A percentile compares a stretch with the other conserved stretches of the same genome.
These are phyloP conservation scores for Gallinago stenura DNA, from an alignment of 2,797 vertebrate genomes.

Conservation along the genomic window DNA sequence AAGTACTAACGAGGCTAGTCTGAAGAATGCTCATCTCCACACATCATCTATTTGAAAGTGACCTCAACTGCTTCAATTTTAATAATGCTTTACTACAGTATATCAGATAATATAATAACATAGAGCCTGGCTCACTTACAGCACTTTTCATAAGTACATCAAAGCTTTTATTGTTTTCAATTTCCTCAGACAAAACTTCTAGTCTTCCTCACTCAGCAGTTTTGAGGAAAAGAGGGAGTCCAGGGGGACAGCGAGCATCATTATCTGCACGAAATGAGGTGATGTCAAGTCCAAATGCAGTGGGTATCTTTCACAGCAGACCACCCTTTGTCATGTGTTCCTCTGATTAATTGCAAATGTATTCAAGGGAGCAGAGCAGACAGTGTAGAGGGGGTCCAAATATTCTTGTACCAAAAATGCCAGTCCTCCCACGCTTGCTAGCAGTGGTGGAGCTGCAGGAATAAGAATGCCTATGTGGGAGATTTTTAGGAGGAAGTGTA, in stretches of 20 bases:
- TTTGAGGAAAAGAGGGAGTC: slow-evolving; percentile 11
- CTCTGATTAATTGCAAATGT: slow-evolving; percentile 42
- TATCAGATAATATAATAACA: neutral
- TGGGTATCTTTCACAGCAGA: neutral
- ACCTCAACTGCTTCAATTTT: slow-evolving; percentile 8
- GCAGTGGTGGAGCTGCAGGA: neutral
- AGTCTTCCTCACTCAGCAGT: neutral
- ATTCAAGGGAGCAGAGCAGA: slow-evolving; percentile 22
- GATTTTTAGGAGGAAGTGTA: slow-evolving; percentile 1
- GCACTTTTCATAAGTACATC: neutral
- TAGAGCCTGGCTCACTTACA: neutral
- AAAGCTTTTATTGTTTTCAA: slow-evolving; percentile 17
- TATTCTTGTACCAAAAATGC: neutral
- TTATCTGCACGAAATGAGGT: neutral
- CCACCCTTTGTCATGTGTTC: neutral
- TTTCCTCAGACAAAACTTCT: neutral
- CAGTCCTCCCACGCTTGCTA: neutral
- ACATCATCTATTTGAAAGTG: neutral
- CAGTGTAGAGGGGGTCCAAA: neutral
- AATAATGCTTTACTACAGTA: neutral
- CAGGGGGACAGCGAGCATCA: neutral
- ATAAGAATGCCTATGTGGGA: slow-evolving; percentile 19
- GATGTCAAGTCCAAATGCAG: neutral
- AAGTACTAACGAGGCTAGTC: neutral
- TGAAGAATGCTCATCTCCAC: neutral